Evolutionary conservation across 2,113 vertebrate species (phyloP), one percentile per base, ranked within the genome.

Genomic region (Eclectus roratus): DNA sequence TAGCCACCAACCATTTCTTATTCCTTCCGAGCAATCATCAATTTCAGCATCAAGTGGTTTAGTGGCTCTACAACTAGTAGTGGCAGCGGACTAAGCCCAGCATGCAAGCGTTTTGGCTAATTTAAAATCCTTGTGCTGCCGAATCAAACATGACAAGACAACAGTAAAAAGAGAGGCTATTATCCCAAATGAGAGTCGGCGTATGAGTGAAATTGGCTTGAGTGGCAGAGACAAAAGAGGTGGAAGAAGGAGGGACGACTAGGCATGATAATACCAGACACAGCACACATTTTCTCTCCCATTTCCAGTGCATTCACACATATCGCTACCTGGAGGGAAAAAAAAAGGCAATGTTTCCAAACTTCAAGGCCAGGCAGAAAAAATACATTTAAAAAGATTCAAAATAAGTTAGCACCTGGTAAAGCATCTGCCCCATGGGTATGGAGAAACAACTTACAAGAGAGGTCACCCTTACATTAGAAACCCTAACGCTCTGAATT

Each of bases 141-240:
- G 95, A 98, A 98, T 98, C 98, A 97, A 98, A 98, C 95, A 95
- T 97, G 98, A 98, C 97, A 98, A 97, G 97, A 96, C 93, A 93
- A 90, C 81, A 94, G 96, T 95, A 96, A 97, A 97, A 97, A 96
- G 97, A 97, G 95, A 98, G 94, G 96, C 97, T 98, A 97, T 98
- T 97, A 98, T 97, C 93, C 96, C 94, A 96, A 97, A 97, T 93
- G 97, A 97, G 97, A 97, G 97, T 91, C 27, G 60, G 96, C 31
- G 80, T 94, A 96, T 73, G 95, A 95, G 96, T 96, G 97, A 93
- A 97, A 98, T 94, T 89, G 96, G 93, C 82, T 97, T 98, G 97
- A 97, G 94, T 97, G 96, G 96, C 96, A 96, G 97, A 98, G 94
- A 97, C 91, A 94, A 96, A 96, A 94, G 93, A 97, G 84, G 87